These are phyloP conservation scores for Elaphurus davidianus DNA, from an alignment of 2,113 vertebrate species.

Conservation along the genomic window DNA sequence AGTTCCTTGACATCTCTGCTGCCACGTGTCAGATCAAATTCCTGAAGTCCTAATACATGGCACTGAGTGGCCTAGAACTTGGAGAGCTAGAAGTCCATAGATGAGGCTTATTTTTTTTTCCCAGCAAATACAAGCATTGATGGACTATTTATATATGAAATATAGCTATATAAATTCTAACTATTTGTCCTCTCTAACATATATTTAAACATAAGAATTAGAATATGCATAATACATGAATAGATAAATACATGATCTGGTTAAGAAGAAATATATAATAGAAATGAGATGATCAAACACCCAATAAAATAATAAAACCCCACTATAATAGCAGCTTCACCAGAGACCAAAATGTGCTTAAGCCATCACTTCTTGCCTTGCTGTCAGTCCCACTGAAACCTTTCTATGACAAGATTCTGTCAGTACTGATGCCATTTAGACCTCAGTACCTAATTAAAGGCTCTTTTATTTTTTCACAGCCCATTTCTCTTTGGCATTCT, in stretches of 20 bases:
- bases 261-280: conserved; percentile 58
- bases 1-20: too few relatives aligned
- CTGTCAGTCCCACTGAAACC: conserved; percentile 31
- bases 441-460: conserved; percentile 58
- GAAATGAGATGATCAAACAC: conserved; percentile 61
- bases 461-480: conserved; percentile 45
- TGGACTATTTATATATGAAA: conserved; percentile 53
- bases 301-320: conserved; percentile 61
- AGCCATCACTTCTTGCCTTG: conserved; percentile 22
- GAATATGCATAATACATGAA: conserved; percentile 62
- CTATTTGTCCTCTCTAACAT: conserved; percentile 57
- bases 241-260: conserved; percentile 57
- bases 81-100: not conserved
- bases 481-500: conserved; percentile 47
- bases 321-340: conserved; percentile 26
- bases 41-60: not conserved
- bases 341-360: conserved; percentile 12
- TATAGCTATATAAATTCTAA: conserved; percentile 52
- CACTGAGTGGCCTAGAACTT: not conserved
- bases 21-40: not conserved
- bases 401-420: conserved; percentile 50
- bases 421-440: conserved; percentile 41
- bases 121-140: conserved; percentile 44
- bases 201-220: conserved; percentile 70
- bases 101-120: not conserved